Evolutionary conservation across 2,797 vertebrate genomes (phyloP).

Genomic region (Diglossa cyanea): DNA sequence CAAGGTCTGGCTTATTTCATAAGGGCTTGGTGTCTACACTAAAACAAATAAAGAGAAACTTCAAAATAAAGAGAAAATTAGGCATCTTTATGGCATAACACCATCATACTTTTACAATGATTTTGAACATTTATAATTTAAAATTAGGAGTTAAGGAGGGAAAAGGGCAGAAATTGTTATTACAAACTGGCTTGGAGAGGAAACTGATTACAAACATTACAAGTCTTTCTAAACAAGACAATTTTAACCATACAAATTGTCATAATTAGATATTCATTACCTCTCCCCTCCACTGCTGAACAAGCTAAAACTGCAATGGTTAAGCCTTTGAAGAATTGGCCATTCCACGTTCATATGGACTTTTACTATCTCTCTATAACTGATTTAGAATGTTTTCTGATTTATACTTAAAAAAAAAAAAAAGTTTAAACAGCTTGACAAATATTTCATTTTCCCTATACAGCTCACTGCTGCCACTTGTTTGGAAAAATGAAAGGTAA

Average conservation of each 20-base stretch:
- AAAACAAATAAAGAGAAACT: background rate
- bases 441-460: conserved; percentile 54
- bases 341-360: background rate
- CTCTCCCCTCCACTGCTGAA: background rate
- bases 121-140: background rate
- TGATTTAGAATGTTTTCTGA: conserved; percentile 26
- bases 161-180: background rate
- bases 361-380: background rate
- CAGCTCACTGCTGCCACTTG: conserved; percentile 59
- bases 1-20: background rate
- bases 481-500: conserved; percentile 71
- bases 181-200: background rate
- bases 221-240: background rate
- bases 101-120: background rate
- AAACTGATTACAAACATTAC: background rate
- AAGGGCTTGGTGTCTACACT: background rate
- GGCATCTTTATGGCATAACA: background rate
- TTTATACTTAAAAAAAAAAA: background rate
- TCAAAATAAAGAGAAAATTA: background rate
- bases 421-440: conserved; percentile 53
- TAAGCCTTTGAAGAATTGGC: background rate
- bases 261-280: background rate
- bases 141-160: background rate
- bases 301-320: background rate
- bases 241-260: background rate